phyloP scores from a whole-genome alignment of 2,113 vertebrate genomes.

The Terrapene triunguis region DNA sequence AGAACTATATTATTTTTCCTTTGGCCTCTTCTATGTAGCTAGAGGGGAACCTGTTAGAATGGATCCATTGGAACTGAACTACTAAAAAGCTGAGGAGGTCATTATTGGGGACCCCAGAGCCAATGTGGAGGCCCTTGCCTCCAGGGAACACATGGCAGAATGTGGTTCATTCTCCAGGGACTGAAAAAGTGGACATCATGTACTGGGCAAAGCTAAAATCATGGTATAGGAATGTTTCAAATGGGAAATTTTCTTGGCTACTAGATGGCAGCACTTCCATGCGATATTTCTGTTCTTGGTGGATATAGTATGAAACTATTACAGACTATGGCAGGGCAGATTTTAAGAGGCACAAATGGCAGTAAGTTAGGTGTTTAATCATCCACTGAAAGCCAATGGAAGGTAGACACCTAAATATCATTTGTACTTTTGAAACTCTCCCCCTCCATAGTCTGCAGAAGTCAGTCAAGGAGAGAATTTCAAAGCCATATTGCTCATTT shows the following conservation, averaged over 20 bases:
- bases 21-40: neutral
- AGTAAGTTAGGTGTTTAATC: neutral
- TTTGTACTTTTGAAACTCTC: neutral
- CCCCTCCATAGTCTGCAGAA: neutral
- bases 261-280: conserved; percentile 38
- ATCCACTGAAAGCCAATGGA: neutral
- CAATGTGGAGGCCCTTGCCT: neutral
- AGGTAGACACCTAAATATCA: neutral
- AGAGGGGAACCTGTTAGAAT: neutral
- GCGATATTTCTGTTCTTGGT: neutral
- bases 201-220: neutral
- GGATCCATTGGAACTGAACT: neutral
- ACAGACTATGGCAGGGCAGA: neutral
- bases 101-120: neutral
- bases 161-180: neutral
- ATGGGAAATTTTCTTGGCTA: neutral
- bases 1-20: neutral
- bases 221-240: neutral
- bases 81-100: neutral
- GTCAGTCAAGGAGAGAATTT: neutral
- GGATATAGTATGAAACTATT: neutral
- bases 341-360: neutral
- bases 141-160: neutral
- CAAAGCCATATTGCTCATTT: neutral
- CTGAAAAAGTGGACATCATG: neutral